Evolutionary conservation across 2,888 invertebrate genomes (phyloP).

Genomic region (Prosopocoilus inquinatus): DNA sequence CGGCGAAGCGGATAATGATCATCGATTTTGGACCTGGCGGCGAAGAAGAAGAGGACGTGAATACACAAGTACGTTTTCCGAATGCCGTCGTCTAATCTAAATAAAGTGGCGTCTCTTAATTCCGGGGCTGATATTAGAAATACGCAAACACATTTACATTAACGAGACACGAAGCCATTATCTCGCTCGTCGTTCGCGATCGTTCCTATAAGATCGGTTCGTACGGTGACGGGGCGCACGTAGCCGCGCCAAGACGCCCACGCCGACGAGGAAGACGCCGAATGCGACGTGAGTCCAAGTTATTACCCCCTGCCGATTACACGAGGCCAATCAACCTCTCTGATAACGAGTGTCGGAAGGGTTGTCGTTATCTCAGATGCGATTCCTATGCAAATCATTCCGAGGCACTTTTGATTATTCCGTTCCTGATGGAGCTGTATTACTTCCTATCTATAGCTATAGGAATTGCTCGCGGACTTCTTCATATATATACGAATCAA

Average conservation of each 20-base stretch:
- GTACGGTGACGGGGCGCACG: conserved; percentile 18
- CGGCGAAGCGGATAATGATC: too few species aligned
- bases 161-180: conserved; percentile 25
- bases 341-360: conserved; percentile 35
- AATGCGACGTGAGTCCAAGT: not conserved
- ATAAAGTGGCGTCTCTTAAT: conserved; percentile 16
- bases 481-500: too few species aligned
- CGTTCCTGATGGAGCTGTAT: conserved; percentile 25
- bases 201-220: conserved; percentile 24
- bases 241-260: conserved; percentile 20
- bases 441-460: conserved; percentile 10
- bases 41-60: not conserved
- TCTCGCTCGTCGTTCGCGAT: conserved; percentile 24
- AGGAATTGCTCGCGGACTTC: not conserved
- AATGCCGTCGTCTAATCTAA: conserved; percentile 7
- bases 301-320: conserved; percentile 19
- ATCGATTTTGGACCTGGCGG: not conserved
- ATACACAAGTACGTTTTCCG: not conserved
- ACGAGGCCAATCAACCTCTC: conserved; percentile 29
- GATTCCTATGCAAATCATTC: conserved; percentile 40
- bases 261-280: conserved; percentile 5
- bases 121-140: conserved; percentile 22
- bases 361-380: conserved; percentile 40
- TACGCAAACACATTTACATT: conserved; percentile 26
- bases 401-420: conserved; percentile 39